These are phyloP conservation scores for Bombus sylvicola DNA, from an alignment of 1,140 invertebrate species.

Conservation along the genomic window DNA sequence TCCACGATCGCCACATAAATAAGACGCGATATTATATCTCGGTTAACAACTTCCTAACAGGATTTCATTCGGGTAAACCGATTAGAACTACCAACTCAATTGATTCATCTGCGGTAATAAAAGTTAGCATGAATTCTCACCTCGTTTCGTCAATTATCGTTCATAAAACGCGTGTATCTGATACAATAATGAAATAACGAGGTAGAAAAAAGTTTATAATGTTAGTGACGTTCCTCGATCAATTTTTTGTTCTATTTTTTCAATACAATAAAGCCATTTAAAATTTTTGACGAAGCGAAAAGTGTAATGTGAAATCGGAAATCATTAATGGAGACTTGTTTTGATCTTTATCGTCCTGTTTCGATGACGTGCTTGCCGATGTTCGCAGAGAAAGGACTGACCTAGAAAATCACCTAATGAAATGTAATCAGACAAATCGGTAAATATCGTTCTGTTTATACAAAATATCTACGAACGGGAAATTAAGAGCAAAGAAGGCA, in stretches of 20 bases:
- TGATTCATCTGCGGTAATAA: neutral
- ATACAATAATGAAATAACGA: neutral
- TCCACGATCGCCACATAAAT: constrained; percentile 59
- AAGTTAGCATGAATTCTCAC: neutral
- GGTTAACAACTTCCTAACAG: constrained; percentile 57
- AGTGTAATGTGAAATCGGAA: neutral
- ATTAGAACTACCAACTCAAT: constrained; percentile 21
- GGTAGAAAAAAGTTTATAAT: neutral
- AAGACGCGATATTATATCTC: constrained; percentile 57
- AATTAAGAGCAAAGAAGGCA: neutral
- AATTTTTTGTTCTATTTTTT: neutral
- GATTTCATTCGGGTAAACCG: constrained; percentile 46
- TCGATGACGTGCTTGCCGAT: neutral
- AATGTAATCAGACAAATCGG: constrained; percentile 1
- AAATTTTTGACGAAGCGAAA: neutral
- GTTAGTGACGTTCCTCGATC: neutral
- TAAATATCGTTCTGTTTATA: neutral
- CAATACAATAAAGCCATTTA: neutral
- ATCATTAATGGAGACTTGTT: neutral
- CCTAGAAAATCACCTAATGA: neutral
- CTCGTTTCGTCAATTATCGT: neutral
- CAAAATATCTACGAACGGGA: neutral
- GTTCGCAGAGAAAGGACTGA: neutral
- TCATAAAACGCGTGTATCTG: too few species aligned
- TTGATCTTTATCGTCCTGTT: neutral